Conservation (phyloP, 2,797 vertebrate species). For the Scomberomorus guttatus region DNA sequence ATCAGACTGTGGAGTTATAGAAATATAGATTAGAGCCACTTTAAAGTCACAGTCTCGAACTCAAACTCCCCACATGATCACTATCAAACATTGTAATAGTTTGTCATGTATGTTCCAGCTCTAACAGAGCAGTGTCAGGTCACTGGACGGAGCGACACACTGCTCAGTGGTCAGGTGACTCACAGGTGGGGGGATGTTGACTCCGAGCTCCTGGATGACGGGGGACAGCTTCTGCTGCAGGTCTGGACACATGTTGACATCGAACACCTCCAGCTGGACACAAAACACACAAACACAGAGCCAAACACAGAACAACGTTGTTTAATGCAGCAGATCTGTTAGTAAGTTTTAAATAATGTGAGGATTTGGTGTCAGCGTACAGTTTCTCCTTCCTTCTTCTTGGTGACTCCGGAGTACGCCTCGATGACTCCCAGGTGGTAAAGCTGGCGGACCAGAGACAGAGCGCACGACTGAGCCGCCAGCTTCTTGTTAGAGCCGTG, state of each 20-base stretch:
- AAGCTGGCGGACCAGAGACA: constrained; percentile 95
- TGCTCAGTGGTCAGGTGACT: constrained; percentile 46
- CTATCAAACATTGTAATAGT: too few relatives aligned
- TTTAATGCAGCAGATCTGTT: background rate
- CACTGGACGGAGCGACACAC: too few relatives aligned
- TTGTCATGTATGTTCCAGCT: too few relatives aligned
- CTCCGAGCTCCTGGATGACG: constrained; percentile 86
- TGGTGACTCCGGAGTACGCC: constrained; percentile 91
- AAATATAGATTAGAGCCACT: too few relatives aligned
- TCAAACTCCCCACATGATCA: too few relatives aligned
- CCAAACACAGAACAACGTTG: too few relatives aligned
- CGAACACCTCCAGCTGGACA: constrained; percentile 90
- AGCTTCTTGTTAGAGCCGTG: constrained; percentile 98
- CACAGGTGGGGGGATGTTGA: constrained; percentile 84
- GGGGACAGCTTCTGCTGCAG: constrained; percentile 87
- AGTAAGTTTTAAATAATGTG: accelerated
- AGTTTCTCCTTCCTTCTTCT: constrained; percentile 94
- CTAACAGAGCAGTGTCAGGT: too few relatives aligned
- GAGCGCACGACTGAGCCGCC: constrained; percentile 95
- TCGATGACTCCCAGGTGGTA: constrained; percentile 95
- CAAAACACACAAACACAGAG: background rate
- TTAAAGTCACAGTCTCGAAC: too few relatives aligned
- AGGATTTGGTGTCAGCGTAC: constrained; percentile 71
- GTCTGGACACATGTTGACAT: constrained; percentile 87
- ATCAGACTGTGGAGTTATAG: too few relatives aligned